Conservation (phyloP, 2,797 vertebrate genomes). For the Sitta carolinensis region DNA sequence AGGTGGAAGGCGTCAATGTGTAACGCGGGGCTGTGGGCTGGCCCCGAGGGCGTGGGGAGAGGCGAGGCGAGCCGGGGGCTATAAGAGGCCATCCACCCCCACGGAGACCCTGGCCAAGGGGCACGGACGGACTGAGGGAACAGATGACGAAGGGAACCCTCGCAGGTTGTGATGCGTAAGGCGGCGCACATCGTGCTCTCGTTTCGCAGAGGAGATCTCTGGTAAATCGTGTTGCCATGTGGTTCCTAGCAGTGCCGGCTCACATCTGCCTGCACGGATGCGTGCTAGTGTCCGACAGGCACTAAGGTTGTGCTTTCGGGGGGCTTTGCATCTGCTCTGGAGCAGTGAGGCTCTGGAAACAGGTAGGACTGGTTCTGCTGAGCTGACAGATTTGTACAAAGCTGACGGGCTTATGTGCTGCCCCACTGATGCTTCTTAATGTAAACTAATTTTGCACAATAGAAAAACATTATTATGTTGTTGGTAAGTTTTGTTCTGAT, state of each 20-base stretch:
- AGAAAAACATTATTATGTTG: background rate
- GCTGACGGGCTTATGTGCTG: background rate
- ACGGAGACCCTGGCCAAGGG: background rate
- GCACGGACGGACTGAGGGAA: rapidly evolving
- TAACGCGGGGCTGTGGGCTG: background rate
- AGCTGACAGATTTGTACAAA: background rate
- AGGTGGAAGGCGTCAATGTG: background rate
- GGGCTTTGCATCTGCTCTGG: background rate
- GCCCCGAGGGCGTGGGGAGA: background rate
- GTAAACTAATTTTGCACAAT: background rate
- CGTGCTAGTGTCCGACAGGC: background rate
- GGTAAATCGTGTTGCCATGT: background rate
- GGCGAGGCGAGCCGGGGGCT: background rate
- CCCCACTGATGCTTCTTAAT: background rate
- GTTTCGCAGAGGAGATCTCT: background rate
- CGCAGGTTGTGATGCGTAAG: background rate
- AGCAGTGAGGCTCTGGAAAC: background rate
- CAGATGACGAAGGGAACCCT: background rate
- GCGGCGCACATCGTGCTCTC: rapidly evolving
- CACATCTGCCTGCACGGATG: background rate
- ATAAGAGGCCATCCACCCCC: background rate
- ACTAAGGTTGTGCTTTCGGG: rapidly evolving
- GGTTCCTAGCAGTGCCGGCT: background rate
- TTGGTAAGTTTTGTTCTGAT: background rate
- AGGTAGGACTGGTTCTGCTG: slow-evolving; percentile 54